Evolutionary conservation across 1,140 invertebrate genomes (phyloP), one percentile per base, ranked within the genome.

Genomic region (Rhynchophorus ferrugineus): DNA sequence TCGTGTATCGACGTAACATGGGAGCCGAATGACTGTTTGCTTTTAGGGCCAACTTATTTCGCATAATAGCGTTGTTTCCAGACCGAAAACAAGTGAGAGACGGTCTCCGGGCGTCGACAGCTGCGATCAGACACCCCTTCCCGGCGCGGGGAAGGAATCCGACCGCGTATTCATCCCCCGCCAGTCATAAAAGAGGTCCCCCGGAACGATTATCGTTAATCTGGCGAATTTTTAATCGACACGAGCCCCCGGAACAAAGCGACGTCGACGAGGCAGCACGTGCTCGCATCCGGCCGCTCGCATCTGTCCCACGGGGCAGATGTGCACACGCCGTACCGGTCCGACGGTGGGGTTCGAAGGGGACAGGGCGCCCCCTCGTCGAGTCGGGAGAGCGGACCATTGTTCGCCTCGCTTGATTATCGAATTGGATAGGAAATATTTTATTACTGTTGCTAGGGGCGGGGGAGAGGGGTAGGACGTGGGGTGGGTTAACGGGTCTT

Each of bases 111-210:
- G n/a, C n/a, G n/a, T n/a, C n/a, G n/a, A n/a, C n/a, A n/a, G n/a
- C n/a, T n/a, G n/a, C n/a, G n/a, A n/a, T n/a, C n/a, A n/a, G n/a
- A n/a, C n/a, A n/a, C n/a, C n/a, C n/a, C n/a, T n/a, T n/a, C n/a
- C n/a, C n/a, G n/a, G n/a, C n/a, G n/a, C n/a, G n/a, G n/a, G n/a
- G n/a, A n/a, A n/a, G n/a, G n/a, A n/a, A n/a, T n/a, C n/a, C n/a
- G n/a, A n/a, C n/a, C n/a, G n/a, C n/a, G n/a, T n/a, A n/a, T 79
- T 0, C 61, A 71, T 5, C 44, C 79, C 0, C 63, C 65, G 14
- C 76, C 74, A 74, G 53, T 54, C n/a, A 33, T 55, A 2, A 65
- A 66, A 8, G 71, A 29, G 11, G 24, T 11, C 24, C 5, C 11
- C 11, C 5, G 11, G 11, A 6, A 29, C 5, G 24, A 29, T 29